Conservation (phyloP, 1,140 invertebrate genomes). For the Helicoverpa armigera region DNA sequence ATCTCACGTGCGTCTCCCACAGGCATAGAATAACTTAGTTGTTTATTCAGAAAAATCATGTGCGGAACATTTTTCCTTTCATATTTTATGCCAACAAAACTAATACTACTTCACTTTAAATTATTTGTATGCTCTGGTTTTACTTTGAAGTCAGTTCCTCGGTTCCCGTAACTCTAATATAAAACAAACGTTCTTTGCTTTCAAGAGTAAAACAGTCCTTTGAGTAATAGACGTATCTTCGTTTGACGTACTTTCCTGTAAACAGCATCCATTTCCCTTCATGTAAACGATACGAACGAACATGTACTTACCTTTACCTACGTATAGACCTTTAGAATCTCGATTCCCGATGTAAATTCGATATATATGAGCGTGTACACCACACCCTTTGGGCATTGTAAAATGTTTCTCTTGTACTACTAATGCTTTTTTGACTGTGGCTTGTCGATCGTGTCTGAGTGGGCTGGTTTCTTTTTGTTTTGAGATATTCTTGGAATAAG, state of each 20-base stretch:
- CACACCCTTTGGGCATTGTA: conserved; percentile 44
- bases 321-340: not conserved
- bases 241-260: not conserved
- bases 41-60: no score
- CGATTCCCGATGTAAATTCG: conserved; percentile 42
- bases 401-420: conserved; percentile 39
- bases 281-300: not conserved
- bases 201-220: not conserved
- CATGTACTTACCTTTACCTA: not conserved
- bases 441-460: not conserved
- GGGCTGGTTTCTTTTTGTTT: not conserved
- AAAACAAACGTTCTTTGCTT: not conserved
- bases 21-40: no score
- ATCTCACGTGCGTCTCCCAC: not conserved
- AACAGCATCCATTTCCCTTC: not conserved
- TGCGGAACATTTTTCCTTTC: no score
- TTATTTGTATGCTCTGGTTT: no score
- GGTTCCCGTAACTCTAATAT: no score
- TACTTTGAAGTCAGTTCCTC: no score
- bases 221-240: not conserved
- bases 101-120: no score
- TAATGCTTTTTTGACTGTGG: conserved; percentile 45
- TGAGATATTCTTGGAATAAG: not conserved
- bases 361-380: conserved; percentile 2
- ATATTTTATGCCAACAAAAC: no score